Base-by-base conservation (phyloP, 2,888 invertebrate genomes). In the Nymphalis urticae region DNA sequence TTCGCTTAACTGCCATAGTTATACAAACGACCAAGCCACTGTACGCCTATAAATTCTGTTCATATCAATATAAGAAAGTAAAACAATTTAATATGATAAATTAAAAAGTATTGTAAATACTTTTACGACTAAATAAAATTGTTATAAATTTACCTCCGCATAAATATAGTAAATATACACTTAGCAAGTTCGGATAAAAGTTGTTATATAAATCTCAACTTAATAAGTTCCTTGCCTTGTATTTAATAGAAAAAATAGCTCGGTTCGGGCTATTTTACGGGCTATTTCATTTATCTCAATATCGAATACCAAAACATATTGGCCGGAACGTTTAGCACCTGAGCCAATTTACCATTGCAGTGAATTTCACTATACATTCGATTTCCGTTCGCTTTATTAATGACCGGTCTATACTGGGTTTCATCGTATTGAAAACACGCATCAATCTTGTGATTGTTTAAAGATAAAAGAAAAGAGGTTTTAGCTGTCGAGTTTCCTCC, bases 281-380 rank as follows among this genome's bases (percentile, higher is more conserved):
- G 50, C 62, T 64, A 73, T 66, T 70, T 72, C 66, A 75, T 75
- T 75, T 75, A 74, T 73, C 74, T 74, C 73, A 70, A 71, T 72
- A 75, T 74, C 70, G 71, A 75, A 73, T 69, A 72, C 71, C 70
- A 64, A 76, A 72, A 76, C 72, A 76, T 76, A 76, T 76, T 74
- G 75, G 71, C 72, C 69, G 71, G 72, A 73, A 71, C 76, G 73
- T 75, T 76, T 74, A 76, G 70, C 76, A 76, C 76, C 76, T 75
- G 75, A 76, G 74, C 76, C 75, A 74, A 75, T 74, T 70, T 69
- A 70, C 66, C 69, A 69, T 68, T 72, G 65, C 63, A 69, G 74
- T 72, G 74, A 66, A 74, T 74, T 76, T 73, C 72, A 72, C 73
- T 70, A 73, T 73, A 73, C 72, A 76, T 75, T 74, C 72, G 70